phyloP scores from a whole-genome alignment of 2,888 invertebrate species.

The Catocala sponsa region DNA sequence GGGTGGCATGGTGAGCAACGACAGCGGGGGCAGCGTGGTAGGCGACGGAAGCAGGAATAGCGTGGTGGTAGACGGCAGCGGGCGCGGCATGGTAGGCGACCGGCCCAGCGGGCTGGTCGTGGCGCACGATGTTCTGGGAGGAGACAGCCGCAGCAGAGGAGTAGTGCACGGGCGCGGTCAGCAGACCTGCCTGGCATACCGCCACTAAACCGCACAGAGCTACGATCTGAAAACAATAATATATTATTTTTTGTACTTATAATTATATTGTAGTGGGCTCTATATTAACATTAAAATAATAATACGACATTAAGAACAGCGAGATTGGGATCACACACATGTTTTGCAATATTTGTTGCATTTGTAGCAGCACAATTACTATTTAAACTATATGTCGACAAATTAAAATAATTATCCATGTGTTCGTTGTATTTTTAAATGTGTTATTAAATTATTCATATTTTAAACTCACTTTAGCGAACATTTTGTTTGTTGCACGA shows the following conservation, averaged over 20 bases:
- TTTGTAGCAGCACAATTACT: too few species aligned
- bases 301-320: too few species aligned
- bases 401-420: too few species aligned
- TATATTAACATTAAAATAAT: too few species aligned
- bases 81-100: slow-evolving; percentile 28
- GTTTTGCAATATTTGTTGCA: too few species aligned
- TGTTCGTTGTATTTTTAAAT: too few species aligned
- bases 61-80: too few species aligned
- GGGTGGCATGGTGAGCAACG: slow-evolving; percentile 14
- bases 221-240: slow-evolving; percentile 27
- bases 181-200: slow-evolving; percentile 50
- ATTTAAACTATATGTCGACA: too few species aligned
- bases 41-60: too few species aligned
- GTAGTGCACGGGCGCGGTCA: slow-evolving; percentile 66
- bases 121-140: slow-evolving; percentile 70
- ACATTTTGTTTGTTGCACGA: slow-evolving; percentile 56
- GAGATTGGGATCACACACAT: too few species aligned
- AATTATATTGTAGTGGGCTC: too few species aligned
- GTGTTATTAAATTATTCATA: too few species aligned
- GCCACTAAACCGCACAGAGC: slow-evolving; percentile 54
- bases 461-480: slow-evolving; percentile 46
- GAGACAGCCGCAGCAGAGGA: slow-evolving; percentile 67
- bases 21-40: slow-evolving; percentile 3
- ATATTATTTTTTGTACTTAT: neutral
- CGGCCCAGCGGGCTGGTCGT: slow-evolving; percentile 60